Base-by-base conservation (phyloP, 2,797 vertebrate genomes). In the Myotis planiceps region DNA sequence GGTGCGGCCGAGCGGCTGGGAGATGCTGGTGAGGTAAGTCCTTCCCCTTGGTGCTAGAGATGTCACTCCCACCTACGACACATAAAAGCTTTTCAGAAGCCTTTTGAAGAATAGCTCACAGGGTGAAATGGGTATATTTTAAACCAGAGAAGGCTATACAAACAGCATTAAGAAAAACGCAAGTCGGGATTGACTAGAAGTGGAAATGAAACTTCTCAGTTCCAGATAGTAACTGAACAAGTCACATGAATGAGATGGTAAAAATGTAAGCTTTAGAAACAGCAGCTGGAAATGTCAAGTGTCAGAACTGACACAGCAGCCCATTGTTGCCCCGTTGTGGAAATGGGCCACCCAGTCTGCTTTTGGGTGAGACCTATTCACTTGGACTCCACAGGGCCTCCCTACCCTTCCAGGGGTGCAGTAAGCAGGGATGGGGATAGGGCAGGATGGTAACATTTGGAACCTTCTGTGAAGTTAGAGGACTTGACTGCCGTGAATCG, bases 171-270 rank as follows among this genome's bases (percentile, higher is more conserved):
- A 79, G 88, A 88, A 81, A 76, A 91, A 71, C 2, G 14, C 78
- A 88, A 79, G 78, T 94, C 80, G 65, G 79, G 82, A 66, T 79
- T 47, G 63, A 68, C 76, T 68, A 37, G 80, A 96, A 92, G 51
- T 88, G 27, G 81, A 97, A 92, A 82, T 47, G 88, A 89, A 93
- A 82, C 84, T 93, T 94, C 86, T 84, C 75, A 45, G 47, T 84
- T 96, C 74, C 74, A 58, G 49, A 60, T 79, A 76, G 21, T 71
- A 94, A 82, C 72, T 8, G 4, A 60, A 32, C 18, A 80, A 71
- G 39, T 85, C 84, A 42, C 9, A 4, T 49, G 74, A 74, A 58
- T 27, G 80, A 88, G 93, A 55, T 42, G 42, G 65, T 42, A 42
- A 29, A 90, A 92, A 83, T 80, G n/a, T 81, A 92, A 60, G 45